Conservation (phyloP, 2,797 vertebrate genomes). For the Clarias platycephalus region DNA sequence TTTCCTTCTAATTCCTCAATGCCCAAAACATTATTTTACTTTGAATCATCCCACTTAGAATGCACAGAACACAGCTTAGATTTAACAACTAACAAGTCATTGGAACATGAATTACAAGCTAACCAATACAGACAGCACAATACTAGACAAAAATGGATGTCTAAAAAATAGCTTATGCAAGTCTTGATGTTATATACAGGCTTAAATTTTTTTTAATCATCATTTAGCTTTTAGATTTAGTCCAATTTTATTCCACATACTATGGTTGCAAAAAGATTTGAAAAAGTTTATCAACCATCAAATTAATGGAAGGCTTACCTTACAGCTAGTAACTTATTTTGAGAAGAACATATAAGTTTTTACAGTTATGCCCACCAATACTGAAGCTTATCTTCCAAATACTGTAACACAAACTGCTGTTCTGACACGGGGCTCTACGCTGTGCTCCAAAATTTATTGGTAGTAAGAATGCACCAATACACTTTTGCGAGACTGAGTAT, state of each 20-base stretch:
- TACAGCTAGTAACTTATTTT: neutral
- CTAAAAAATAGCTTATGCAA: neutral
- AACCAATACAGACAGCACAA: neutral
- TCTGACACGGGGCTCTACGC: neutral
- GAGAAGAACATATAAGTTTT: neutral
- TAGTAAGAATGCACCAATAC: too few species aligned
- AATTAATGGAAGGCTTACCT: neutral
- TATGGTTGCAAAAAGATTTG: neutral
- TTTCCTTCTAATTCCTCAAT: neutral
- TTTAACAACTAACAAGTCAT: neutral
- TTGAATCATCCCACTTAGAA: neutral
- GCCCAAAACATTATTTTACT: neutral
- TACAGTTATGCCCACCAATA: neutral
- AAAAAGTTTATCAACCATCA: neutral
- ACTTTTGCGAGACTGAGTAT: too few species aligned
- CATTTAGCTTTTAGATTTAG: neutral
- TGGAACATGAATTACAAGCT: neutral
- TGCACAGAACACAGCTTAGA: neutral
- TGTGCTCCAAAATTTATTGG: neutral
- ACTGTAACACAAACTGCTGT: neutral
- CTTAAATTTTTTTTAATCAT: neutral
- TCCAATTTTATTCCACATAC: neutral
- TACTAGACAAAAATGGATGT: neutral
- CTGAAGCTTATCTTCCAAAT: neutral
- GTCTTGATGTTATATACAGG: neutral